Evolutionary conservation across 1,140 invertebrate species (phyloP).

Genomic region (Heliconius nattereri): DNA sequence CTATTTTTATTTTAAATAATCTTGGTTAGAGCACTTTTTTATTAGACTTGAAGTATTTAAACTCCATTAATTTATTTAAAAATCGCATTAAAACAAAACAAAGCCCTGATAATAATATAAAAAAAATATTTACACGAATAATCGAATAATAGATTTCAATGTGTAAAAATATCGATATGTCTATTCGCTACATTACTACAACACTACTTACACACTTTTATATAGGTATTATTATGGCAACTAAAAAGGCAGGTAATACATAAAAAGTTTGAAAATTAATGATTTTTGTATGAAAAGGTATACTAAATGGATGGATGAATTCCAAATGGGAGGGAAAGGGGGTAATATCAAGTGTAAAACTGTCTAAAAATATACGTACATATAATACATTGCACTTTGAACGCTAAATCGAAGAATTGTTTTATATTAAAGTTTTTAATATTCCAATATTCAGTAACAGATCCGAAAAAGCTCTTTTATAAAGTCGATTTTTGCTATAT

Average conservation of each 20-base stretch:
- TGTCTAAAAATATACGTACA: conserved; percentile 36
- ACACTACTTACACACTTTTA: conserved; percentile 17
- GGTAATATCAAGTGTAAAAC: conserved; percentile 16
- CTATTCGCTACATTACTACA: conserved; percentile 23
- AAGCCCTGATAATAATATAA: neutral
- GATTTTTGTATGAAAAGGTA: neutral
- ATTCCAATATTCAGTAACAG: no score
- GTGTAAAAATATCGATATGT: conserved; percentile 28
- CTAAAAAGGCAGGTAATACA: conserved; percentile 1
- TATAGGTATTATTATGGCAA: neutral
- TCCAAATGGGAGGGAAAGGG: conserved; percentile 10
- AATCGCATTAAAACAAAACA: neutral
- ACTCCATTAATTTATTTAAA: neutral
- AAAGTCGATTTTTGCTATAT: neutral
- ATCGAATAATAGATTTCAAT: neutral
- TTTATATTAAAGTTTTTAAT: no score
- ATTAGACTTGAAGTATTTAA: neutral
- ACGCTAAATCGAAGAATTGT: neutral
- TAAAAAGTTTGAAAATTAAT: neutral
- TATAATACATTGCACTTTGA: conserved; percentile 1
- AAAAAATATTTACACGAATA: neutral
- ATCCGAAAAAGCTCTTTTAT: no score
- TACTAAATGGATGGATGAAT: conserved; percentile 5
- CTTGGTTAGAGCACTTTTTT: neutral
- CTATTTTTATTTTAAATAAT: neutral